Percentiles rank a stretch among this genome's conserved stretches.
phyloP scores from a whole-genome alignment of 2,888 invertebrate genomes.

The Platycheirus albimanus region DNA sequence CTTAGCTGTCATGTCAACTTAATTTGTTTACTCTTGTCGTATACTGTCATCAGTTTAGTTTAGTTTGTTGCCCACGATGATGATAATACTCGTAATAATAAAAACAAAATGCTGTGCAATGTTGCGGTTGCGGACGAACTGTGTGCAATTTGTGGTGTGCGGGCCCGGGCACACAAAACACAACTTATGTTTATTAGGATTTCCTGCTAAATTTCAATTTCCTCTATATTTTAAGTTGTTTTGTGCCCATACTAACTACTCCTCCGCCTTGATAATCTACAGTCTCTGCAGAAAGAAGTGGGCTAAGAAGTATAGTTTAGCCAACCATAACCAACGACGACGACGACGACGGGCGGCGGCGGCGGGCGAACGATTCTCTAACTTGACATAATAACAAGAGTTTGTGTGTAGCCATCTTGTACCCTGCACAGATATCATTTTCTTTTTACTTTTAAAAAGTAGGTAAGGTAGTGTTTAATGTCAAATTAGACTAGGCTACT shows the following conservation, averaged over 20 bases:
- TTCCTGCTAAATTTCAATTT: conserved; percentile 74
- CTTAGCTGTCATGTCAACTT: conserved; percentile 64
- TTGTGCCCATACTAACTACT: not conserved
- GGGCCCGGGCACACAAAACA: conserved; percentile 35
- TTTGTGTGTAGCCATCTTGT: not conserved
- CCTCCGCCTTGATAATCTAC: conserved; percentile 15
- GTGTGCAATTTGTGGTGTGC: conserved; percentile 63
- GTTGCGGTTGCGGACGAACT: conserved; percentile 40
- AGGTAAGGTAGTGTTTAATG: conserved; percentile 34
- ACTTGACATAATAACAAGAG: conserved; percentile 38
- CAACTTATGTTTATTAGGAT: conserved; percentile 72
- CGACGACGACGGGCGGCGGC: too few species aligned
- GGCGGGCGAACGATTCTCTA: too few species aligned
- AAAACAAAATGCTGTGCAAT: conserved; percentile 52
- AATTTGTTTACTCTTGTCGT: conserved; percentile 58
- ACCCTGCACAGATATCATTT: conserved; percentile 20
- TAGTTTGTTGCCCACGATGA: conserved; percentile 38
- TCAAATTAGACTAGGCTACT: conserved; percentile 59
- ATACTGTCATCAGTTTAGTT: conserved; percentile 11
- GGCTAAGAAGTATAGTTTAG: conserved; percentile 1
- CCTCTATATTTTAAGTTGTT: conserved; percentile 54
- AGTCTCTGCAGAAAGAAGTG: conserved; percentile 24
- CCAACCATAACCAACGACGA: not conserved
- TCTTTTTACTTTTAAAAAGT: conserved; percentile 20
- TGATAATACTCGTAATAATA: conserved; percentile 37